These are phyloP conservation scores for Hycleus cichorii DNA, from an alignment of 1,140 invertebrate genomes.

Conservation along the genomic window DNA sequence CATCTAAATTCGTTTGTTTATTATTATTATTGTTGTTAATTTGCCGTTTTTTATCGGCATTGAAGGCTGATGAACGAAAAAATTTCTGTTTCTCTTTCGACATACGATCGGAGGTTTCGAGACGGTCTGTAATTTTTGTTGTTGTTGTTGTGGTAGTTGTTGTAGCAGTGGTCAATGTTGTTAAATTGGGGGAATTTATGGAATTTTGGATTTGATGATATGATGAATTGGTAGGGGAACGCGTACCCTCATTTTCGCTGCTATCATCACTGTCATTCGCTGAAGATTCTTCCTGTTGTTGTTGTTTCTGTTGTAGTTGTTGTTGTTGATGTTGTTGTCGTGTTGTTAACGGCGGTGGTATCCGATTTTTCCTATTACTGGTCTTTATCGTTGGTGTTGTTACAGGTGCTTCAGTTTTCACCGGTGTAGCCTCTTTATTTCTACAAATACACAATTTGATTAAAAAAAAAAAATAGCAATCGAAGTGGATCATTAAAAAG, in stretches of 20 bases:
- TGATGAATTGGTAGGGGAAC: slow-evolving; percentile 37
- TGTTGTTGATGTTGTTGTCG: slow-evolving; percentile 15
- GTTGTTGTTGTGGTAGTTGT: slow-evolving; percentile 16
- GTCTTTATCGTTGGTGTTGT: slow-evolving; percentile 5
- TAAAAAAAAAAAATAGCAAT: too few species aligned
- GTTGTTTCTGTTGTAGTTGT: slow-evolving; percentile 33
- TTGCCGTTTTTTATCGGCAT: slow-evolving; percentile 45
- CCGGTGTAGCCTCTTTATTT: slow-evolving; percentile 16
- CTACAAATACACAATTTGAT: slow-evolving; percentile 11
- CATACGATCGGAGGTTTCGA: slow-evolving; percentile 63
- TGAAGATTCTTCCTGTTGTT: slow-evolving; percentile 1
- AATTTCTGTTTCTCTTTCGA: slow-evolving; percentile 82
- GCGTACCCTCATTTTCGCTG: slow-evolving; percentile 39
- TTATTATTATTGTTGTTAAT: slow-evolving; percentile 14
- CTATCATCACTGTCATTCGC: slow-evolving; percentile 33
- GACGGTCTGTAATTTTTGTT: slow-evolving; percentile 35
- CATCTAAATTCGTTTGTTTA: background rate
- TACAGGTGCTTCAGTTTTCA: slow-evolving; percentile 7
- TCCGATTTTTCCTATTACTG: slow-evolving; percentile 18
- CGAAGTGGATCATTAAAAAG: too few species aligned
- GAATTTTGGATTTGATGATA: slow-evolving; percentile 32
- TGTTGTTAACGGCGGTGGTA: slow-evolving; percentile 4
- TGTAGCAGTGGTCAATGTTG: slow-evolving; percentile 9
- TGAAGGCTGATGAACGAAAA: slow-evolving; percentile 69
- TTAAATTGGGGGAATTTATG: slow-evolving; percentile 7